These are phyloP conservation scores for Chrosomus eos DNA, from an alignment of 2,797 vertebrate species.

Conservation along the genomic window DNA sequence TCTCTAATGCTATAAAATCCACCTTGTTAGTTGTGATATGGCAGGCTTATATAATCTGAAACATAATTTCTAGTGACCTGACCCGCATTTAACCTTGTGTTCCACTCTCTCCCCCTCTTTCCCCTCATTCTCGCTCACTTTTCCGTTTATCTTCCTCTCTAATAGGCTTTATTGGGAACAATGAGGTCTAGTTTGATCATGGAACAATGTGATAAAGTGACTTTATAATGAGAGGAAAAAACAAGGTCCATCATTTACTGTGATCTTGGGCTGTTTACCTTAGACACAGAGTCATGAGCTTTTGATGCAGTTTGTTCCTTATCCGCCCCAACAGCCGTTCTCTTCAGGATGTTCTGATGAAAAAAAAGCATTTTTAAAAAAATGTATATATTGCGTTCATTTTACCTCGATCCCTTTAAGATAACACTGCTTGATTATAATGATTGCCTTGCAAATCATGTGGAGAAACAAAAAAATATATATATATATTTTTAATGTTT, in stretches of 20 bases:
- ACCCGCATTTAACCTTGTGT: background rate
- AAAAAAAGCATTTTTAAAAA: background rate
- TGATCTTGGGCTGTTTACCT: slow-evolving; percentile 75
- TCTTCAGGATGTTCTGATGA: slow-evolving; percentile 86
- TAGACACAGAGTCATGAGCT: slow-evolving; percentile 82
- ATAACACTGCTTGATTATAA: background rate
- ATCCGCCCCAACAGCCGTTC: slow-evolving; percentile 81
- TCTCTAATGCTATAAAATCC: background rate
- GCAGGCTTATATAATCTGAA: background rate
- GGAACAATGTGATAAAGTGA: background rate
- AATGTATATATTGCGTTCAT: background rate
- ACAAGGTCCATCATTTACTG: background rate
- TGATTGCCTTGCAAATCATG: background rate
- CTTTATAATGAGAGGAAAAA: slow-evolving; percentile 18
- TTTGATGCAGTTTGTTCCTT: slow-evolving; percentile 85
- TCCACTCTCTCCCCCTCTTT: slow-evolving; percentile 2
- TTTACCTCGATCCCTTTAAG: background rate
- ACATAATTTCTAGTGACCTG: background rate
- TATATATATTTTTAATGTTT: background rate
- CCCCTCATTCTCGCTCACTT: background rate
- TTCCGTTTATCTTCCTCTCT: slow-evolving; percentile 15
- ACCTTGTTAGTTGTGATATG: background rate
- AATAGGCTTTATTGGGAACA: slow-evolving; percentile 61
- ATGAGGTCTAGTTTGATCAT: slow-evolving; percentile 40
- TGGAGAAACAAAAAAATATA: background rate